Evolutionary conservation across 1,140 invertebrate species (phyloP).

Genomic region (Pentalonia nigronervosa): DNA sequence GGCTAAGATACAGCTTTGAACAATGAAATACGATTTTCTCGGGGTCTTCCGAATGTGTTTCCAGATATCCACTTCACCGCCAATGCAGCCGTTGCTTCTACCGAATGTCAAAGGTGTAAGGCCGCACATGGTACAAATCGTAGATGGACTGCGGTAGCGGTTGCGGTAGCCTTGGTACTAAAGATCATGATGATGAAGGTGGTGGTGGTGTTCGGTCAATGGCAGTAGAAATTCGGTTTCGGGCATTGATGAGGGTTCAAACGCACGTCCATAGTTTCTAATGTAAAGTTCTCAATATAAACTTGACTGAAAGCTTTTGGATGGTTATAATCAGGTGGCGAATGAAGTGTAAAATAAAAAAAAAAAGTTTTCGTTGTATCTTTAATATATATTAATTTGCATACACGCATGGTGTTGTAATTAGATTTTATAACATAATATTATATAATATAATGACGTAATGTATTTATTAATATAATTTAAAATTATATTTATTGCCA

Average conservation of each 20-base stretch:
- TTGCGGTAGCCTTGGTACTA: conserved; percentile 1
- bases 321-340: neutral
- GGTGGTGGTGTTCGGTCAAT: neutral
- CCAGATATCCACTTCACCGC: neutral
- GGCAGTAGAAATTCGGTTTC: neutral
- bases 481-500: neutral
- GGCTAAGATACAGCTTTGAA: neutral
- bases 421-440: neutral
- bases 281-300: neutral
- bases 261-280: neutral
- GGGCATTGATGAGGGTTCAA: conserved; percentile 21
- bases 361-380: neutral
- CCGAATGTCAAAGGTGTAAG: neutral
- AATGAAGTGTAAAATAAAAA: conserved; percentile 20
- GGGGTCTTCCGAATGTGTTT: neutral
- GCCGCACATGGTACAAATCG: neutral
- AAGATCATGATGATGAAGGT: neutral
- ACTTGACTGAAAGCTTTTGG: conserved; percentile 16
- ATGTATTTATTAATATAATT: neutral
- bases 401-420: neutral
- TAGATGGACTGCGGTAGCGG: neutral
- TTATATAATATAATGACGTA: neutral
- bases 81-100: neutral
- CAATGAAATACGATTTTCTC: neutral
- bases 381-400: neutral